Evolutionary conservation across 2,888 invertebrate species (phyloP).

Genomic region (Toxonevra muliebris): DNA sequence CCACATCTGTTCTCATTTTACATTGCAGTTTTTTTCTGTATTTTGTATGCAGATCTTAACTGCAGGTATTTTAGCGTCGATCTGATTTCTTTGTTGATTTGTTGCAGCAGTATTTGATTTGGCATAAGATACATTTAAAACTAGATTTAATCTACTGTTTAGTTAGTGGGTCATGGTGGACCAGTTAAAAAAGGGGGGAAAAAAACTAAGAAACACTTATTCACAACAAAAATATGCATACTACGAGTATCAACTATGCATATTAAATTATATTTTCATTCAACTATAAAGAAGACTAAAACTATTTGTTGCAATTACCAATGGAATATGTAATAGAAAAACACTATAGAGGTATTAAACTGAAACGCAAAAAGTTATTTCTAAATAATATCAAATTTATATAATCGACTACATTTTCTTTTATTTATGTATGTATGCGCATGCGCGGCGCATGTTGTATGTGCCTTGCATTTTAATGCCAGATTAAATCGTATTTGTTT

Average conservation of each 20-base stretch:
- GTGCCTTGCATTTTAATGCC: background rate
- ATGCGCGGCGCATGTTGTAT: slow-evolving; percentile 1
- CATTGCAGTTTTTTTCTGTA: too few relatives aligned
- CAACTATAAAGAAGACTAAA: too few relatives aligned
- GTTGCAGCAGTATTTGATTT: background rate
- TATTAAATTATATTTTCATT: too few relatives aligned
- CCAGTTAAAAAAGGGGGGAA: slow-evolving; percentile 2
- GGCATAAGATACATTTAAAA: background rate
- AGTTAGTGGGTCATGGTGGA: slow-evolving; percentile 19
- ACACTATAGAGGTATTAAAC: too few relatives aligned
- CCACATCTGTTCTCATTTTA: too few relatives aligned
- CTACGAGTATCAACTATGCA: too few relatives aligned
- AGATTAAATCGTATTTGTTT: slow-evolving; percentile 6
- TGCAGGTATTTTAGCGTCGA: slow-evolving; percentile 2
- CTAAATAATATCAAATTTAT: background rate
- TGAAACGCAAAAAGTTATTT: too few relatives aligned
- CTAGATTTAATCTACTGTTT: background rate
- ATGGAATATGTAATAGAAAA: too few relatives aligned
- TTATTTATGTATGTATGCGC: background rate
- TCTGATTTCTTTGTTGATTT: slow-evolving; percentile 6
- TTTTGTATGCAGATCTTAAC: background rate
- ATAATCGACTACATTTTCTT: background rate
- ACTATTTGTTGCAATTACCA: too few relatives aligned
- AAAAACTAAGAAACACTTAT: too few relatives aligned
- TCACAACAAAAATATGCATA: too few relatives aligned